Base-by-base conservation (phyloP, 1,140 invertebrate genomes). In the Meloidogyne chitwoodi region DNA sequence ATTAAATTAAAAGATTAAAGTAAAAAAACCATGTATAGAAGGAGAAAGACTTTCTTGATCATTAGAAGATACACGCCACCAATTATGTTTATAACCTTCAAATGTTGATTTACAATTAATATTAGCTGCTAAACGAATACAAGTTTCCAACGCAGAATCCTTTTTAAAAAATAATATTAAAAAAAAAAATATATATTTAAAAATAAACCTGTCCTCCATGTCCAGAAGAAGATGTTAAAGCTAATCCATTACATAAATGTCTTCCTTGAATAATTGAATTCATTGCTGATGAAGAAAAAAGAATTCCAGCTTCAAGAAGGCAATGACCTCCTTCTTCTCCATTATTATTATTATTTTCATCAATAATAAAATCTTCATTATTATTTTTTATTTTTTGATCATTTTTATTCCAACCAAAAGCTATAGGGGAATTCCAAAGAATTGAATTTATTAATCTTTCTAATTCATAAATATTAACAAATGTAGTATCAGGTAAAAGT, bases 391-490 rank as follows among this genome's bases (percentile, higher is more conserved):
- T 75, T 27, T 77, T n/a, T n/a, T n/a, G n/a, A n/a, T n/a, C 74
- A 26, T 27, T 26, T 24, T 44, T 65, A 27, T 77, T 27, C 19
- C 66, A 67, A 44, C 84, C 84, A 29, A 86, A 64, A 12, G 80
- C 77, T n/a, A 74, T 41, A 16, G 79, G 79, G 8, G 73, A 69
- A 69, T 85, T 84, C 83, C 84, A 87, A 48, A 80, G 84, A 26
- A 85, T 61, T 11, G 27, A 67, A 64, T 82, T 74, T 14, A 78
- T 76, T 22, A 81, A 56, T 63, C 78, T 41, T 22, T 72, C 64
- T 24, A 85, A 77, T 38, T 74, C 77, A 72, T 87, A 86, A n/a
- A 86, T 81, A 74, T 86, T 86, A 10, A 86, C 69, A 68, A 86
- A 86, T 19, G 86, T 83, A 11, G 80, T 77, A 62, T 86, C 85